Evolutionary conservation across 2,888 invertebrate genomes (phyloP), one percentile per base, ranked within the genome.

Genomic region (Vesta saturnalis): DNA sequence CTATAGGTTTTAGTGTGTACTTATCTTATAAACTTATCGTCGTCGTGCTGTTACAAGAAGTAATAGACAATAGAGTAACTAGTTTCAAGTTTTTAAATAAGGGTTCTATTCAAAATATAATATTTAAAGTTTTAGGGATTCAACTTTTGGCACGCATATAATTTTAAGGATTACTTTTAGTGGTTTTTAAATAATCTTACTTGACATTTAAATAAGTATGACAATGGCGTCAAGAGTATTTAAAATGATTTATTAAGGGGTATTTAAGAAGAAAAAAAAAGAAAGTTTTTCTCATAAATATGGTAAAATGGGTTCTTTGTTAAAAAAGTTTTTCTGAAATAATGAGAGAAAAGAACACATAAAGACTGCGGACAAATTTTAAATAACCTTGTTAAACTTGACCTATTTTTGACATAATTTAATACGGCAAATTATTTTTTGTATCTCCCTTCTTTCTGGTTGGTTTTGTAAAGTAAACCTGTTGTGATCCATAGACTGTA

Each of bases 321-420:
- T 59, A 21, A n/a, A n/a, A n/a, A n/a, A 22, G 10, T 35, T 56
- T 57, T 43, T 39, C 35, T 21, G 61, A 59, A 58, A 58, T 56
- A 46, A 46, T 54, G 22, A 54, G 49, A 39, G 46, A 64, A 64
- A 59, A 43, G 59, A n/a, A n/a, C n/a, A n/a, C n/a, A n/a, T n/a
- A n/a, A n/a, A 55, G 46, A n/a, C n/a, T n/a, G 47, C 57, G 21
- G 63, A 64, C 64, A 43, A 47, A 64, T 64, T 58, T 64, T 47
- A 57, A 64, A 58, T 64, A 57, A 49, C 58, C 57, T 64, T 64
- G 64, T 64, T 58, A 64, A 64, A 64, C 64, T 64, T 64, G 64
- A 64, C 64, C 64, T 49, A 64, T 64, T 64, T 64, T 23, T 43
- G 18, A 39, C 46, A 12, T 63, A 46, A 63, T 56, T 63, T 63